phyloP scores from a whole-genome alignment of 1,140 invertebrate genomes.

The Ceratitis capitata region DNA sequence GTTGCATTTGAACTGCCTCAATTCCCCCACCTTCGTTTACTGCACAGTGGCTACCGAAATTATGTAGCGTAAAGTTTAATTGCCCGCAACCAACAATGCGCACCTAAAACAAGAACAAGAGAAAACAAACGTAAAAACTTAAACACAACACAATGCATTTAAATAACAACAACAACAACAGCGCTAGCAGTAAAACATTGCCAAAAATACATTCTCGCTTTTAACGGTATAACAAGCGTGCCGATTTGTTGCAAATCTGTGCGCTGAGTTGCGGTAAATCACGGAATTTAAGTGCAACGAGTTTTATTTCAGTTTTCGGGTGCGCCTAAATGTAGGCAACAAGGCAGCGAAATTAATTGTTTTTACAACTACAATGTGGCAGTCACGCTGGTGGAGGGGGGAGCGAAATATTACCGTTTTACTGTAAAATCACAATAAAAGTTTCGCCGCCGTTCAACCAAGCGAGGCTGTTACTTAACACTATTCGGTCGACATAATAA shows the following conservation, averaged over 20 bases:
- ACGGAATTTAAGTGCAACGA: not conserved
- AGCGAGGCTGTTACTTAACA: not conserved
- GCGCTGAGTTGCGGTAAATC: not conserved
- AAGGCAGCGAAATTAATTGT: slow-evolving; percentile 16
- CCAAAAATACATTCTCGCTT: not conserved
- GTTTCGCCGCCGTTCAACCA: not conserved
- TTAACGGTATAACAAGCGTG: not conserved
- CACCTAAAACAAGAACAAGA: not conserved
- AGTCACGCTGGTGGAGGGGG: not conserved
- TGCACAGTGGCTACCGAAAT: not conserved
- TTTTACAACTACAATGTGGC: not conserved
- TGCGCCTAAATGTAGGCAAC: not conserved
- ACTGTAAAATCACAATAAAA: slow-evolving; percentile 9
- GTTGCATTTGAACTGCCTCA: not conserved
- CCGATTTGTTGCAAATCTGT: slow-evolving; percentile 16
- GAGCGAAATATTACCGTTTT: not conserved
- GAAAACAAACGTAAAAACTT: not conserved
- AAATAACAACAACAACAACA: not conserved
- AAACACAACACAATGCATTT: not conserved
- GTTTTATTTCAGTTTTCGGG: not conserved
- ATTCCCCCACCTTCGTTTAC: too few species aligned
- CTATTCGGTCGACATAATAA: not conserved
- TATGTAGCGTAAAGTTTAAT: slow-evolving; percentile 32
- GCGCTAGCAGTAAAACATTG: too few species aligned
- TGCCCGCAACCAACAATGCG: not conserved